Base-by-base conservation (phyloP, 1,140 invertebrate genomes). In the Apis florea region DNA sequence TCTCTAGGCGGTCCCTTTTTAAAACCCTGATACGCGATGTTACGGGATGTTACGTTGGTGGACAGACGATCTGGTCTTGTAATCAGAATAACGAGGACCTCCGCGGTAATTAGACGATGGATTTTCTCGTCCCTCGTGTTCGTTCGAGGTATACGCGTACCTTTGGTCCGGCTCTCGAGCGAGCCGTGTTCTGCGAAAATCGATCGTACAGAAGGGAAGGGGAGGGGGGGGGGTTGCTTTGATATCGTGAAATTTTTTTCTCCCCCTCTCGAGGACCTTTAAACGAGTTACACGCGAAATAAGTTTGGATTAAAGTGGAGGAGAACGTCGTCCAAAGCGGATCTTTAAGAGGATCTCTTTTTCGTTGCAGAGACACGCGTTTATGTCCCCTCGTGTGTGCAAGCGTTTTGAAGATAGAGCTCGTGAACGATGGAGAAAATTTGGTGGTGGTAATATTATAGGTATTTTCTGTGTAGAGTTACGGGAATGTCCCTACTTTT, bases 81-180 rank as follows among this genome's bases (percentile, higher is more conserved):
- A 82, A 82, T 82, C 80, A 78, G 66, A 77, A 78, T 82, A 82
- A 82, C 56, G 80, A 82, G 80, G 74, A 78, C 64, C 73, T 54
- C 47, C 66, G 80, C 31, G 74, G 74, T 82, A 82, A 82, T 82
- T 82, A 82, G 80, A 78, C 80, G 74, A 78, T 70, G 66, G 72
- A 75, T 67, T 56, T 81, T 40, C 53, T 54, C 67, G 49, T 49
- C 40, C 19, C 72, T 81, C 63, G 15, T 67, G 54, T 75, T 75
- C 63, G 75, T 51, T 54, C 61, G 11, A 15, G 31, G 1, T 26
- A 15, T 1, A 26, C 26, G 21, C 26, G 8, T 15, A 47, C 9
- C 31, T 1, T 56, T 53, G 10, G 13, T 40, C 75, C 12, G 26
- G 26, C n/a, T n/a, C 40, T 47, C 40, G 19, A 17, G 3, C 54